Evolutionary conservation across 2,797 vertebrate species (phyloP), one percentile per base, ranked within the genome.

Genomic region (Catharus ustulatus): DNA sequence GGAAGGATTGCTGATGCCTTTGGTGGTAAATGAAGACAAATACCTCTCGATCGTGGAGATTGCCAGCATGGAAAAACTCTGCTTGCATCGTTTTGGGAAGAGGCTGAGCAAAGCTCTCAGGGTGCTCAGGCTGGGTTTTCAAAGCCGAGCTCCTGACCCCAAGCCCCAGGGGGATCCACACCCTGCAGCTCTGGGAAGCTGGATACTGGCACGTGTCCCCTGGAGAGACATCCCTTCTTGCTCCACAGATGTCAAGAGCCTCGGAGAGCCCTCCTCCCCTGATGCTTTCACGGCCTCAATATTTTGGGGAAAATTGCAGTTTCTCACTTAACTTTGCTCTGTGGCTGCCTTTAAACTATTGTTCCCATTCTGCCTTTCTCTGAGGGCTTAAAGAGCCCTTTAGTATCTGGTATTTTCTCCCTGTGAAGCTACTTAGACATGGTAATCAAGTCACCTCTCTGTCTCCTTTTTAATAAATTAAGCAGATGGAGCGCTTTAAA

Each of bases 21-120:
- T 87, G 83, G 89, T 80, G 61, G 85, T 80, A 97, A 96, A 96
- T 96, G 87, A 94, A 96, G 94, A 95, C 90, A 97, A 97, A 96
- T 96, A 94, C 75, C 93, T 78, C 78, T 43, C 3, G 0, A 72
- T 34, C 0, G 8, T 9, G 51, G 58, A 76, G 89, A 52, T 32
- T 61, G 87, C 89, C 6, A 0, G 82, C 51, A 32, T 10, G 54
- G 87, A 75, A 69, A 15, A 46, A n/a, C 29, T 2, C 55, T 55
- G 73, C 48, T 34, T 18, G 4, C 46, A 15, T 54, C 64, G 1
- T 43, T 84, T 59, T 75, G 85, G 68, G 64, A 87, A 52, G 68
- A 15, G 40, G 40, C 68, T 74, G 84, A 83, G 51, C 0, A 1
- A 45, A 15, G 48, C 16, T 93, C 69, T 62, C 0, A 0, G 71